Evolutionary conservation across 2,113 vertebrate genomes (phyloP), one percentile per base, ranked within the genome.

Genomic region (Carlito syrichta): DNA sequence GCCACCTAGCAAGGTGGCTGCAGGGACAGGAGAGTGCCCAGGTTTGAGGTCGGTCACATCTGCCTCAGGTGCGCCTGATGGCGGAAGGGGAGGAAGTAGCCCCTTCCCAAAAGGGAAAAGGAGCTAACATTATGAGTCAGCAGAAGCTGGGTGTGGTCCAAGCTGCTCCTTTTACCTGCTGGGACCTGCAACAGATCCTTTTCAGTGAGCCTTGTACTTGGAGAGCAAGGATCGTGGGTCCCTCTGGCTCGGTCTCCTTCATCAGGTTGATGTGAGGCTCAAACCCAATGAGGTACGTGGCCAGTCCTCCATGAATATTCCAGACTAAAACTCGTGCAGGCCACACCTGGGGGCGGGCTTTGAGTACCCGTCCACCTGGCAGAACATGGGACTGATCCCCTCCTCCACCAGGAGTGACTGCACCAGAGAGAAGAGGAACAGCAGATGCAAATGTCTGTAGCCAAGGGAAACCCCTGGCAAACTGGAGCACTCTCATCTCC

Each of bases 261-360:
- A 0, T 12, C 2, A 8, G 52, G 23, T 45, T 11, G 20, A 7
- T 0, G 2, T 0, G 0, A 25, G 50, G 50, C 10, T 40, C 10
- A n/a, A 73, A 48, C 50, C 56, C 69, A 5, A 6, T 0, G 6
- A 1, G 5, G 81, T 0, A 9, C n/a, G 4, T 2, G 19, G 50
- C 14, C 8, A 3, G 52, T 16, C 8, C 52, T 54, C 14, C 0
- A 0, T 5, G 35, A 8, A 4, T 0, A 8, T n/a, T 78, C 60
- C 89, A 30, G 66, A n/a, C 38, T 2, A 0, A 27, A 45, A 13
- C 5, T 30, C 25, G 4, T 1, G 5, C 12, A 25, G 77, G 32
- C 74, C 48, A 23, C 43, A 12, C 1, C 25, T 8, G 0, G 30
- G 40, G 81, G 1, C 35, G 0, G 3, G 40, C 27, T 58, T 22